phyloP scores from a whole-genome alignment of 2,888 invertebrate species.

The Agapetus fuscipes region DNA sequence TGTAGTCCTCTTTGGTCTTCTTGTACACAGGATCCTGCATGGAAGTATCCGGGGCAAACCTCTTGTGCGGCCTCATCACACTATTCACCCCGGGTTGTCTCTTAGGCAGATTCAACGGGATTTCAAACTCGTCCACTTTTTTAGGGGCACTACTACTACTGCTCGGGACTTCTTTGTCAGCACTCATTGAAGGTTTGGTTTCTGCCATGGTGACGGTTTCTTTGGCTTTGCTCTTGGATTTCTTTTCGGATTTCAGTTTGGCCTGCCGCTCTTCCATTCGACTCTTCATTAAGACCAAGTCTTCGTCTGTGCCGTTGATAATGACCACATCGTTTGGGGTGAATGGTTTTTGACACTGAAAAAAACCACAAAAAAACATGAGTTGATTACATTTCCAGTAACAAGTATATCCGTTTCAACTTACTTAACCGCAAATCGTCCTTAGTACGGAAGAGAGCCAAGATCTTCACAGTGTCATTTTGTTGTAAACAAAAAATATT shows the following conservation, averaged over 20 bases:
- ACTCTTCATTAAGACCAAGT: slow-evolving; percentile 52
- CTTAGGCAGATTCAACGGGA: slow-evolving; percentile 11
- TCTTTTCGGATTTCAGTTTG: slow-evolving; percentile 59
- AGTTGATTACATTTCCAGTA: too few species aligned
- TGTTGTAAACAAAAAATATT: too few species aligned
- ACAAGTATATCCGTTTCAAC: too few species aligned
- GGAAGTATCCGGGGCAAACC: slow-evolving; percentile 33
- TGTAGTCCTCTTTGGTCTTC: slow-evolving; percentile 70
- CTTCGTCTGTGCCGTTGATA: slow-evolving; percentile 80
- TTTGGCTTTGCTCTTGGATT: slow-evolving; percentile 31
- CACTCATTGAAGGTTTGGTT: slow-evolving; percentile 22
- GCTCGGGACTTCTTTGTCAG: not conserved
- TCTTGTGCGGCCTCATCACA: slow-evolving; percentile 16
- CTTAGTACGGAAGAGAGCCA: too few species aligned
- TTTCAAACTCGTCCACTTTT: not conserved
- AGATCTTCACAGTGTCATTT: too few species aligned
- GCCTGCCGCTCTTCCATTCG: slow-evolving; percentile 60
- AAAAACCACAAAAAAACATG: slow-evolving; percentile 21
- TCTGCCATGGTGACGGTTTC: not conserved
- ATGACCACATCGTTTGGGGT: slow-evolving; percentile 70
- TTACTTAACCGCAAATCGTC: too few species aligned
- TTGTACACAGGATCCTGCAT: slow-evolving; percentile 60
- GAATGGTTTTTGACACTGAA: slow-evolving; percentile 70
- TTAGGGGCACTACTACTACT: slow-evolving; percentile 11
- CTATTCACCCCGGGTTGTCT: slow-evolving; percentile 3